These are phyloP conservation scores for Drosophila diplacantha DNA, from an alignment of 2,888 invertebrate genomes.

Conservation along the genomic window DNA sequence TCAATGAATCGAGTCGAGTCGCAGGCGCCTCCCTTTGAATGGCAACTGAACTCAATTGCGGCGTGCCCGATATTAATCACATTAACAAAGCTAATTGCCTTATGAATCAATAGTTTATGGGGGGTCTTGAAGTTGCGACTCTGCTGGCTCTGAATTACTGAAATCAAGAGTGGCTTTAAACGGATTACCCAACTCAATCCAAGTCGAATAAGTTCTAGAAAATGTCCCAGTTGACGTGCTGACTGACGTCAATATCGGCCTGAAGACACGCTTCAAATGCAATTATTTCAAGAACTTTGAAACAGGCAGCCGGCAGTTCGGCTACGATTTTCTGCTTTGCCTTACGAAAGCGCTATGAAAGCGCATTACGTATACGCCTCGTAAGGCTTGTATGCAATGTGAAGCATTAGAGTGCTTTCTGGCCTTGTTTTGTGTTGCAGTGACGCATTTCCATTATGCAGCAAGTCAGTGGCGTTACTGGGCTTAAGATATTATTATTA, in stretches of 20 bases:
- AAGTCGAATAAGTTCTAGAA: not conserved
- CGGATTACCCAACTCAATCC: slow-evolving; percentile 2
- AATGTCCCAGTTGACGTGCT: not conserved
- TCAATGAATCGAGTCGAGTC: slow-evolving; percentile 21
- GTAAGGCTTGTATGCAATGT: slow-evolving; percentile 6
- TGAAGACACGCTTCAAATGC: slow-evolving; percentile 7
- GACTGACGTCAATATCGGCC: slow-evolving; percentile 25
- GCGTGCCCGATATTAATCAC: slow-evolving; percentile 42
- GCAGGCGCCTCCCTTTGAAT: not conserved
- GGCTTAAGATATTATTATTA: not conserved
- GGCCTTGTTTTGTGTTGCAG: slow-evolving; percentile 2
- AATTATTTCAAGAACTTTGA: slow-evolving; percentile 19
- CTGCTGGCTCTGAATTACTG: not conserved
- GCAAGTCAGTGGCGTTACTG: not conserved
- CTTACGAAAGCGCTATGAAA: slow-evolving; percentile 15
- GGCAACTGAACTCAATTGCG: slow-evolving; percentile 24
- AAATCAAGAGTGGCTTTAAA: not conserved
- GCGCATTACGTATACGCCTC: slow-evolving; percentile 38
- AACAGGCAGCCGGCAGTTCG: slow-evolving; percentile 8
- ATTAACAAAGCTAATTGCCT: slow-evolving; percentile 52
- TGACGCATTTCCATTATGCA: slow-evolving; percentile 26
- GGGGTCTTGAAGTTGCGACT: slow-evolving; percentile 4
- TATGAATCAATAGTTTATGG: slow-evolving; percentile 30
- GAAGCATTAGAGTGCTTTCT: slow-evolving; percentile 3
- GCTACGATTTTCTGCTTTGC: slow-evolving; percentile 4